Base-by-base conservation (phyloP, 2,797 vertebrate genomes). In the Betta splendens region DNA sequence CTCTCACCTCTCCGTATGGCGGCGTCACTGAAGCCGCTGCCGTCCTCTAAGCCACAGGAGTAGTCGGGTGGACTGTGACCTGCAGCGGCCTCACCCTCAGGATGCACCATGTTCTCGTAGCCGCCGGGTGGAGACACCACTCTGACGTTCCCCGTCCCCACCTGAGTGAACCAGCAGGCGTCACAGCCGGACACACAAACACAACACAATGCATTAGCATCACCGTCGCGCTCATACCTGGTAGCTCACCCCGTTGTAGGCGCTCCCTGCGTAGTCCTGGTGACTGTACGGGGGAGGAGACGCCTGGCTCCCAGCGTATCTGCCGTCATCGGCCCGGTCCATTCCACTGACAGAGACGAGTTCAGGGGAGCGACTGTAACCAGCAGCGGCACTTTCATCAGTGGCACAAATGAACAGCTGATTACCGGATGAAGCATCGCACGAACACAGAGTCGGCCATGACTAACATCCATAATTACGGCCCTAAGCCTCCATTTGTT, bases 1-100 rank as follows among this genome's bases (percentile, higher is more conserved):
- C 11, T 16, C 80, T 81, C 52, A 92, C 92, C 92, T 90, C 88
- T 81, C 46, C 89, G 75, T 43, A 93, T 58, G 5, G 62, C 25
- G 5, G 68, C 72, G 3, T 91, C 84, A 40, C 78, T 87, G 65
- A 93, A 93, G 65, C 15, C 20, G 42, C 44, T 48, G 0, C 44
- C 50, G 0, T 87, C 75, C 49, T 86, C 82, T 1, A 65, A 66
- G 56, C 25, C 60, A 0, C 8, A 2, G 3, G 42, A 21, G 49
- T 89, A 90, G 4, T 65, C 63, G 0, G 90, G 87, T 5, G 87
- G 90, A 61, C 50, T 5, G 26, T 60, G 18, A 18, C 6, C 26
- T 2, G 11, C 23, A n/a, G 51, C 52, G 8, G 45, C 61, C 7
- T 6, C 29, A 3, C 3, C 42, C 21, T 29, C 72, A 9, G 69